Conservation (phyloP, 2,797 vertebrate species). For the Myotis daubentonii region DNA sequence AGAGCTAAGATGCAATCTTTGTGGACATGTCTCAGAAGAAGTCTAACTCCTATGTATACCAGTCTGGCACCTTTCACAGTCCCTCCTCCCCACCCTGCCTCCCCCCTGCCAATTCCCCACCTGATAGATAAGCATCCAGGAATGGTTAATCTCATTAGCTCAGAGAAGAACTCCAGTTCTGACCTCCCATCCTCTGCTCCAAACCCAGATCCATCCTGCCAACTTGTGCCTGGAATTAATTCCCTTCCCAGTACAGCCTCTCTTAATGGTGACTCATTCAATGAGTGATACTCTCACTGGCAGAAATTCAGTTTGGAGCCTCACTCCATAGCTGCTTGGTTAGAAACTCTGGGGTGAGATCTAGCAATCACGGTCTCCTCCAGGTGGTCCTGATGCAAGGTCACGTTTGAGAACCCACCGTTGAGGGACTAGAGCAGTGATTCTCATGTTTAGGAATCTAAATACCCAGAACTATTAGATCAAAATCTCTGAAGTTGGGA, state of each 20-base stretch:
- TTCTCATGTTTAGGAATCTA: not conserved
- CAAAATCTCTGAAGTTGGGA: not conserved
- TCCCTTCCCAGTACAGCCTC: not conserved
- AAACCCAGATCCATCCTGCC: not conserved
- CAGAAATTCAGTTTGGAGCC: not conserved
- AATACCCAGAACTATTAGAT: not conserved
- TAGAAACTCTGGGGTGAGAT: not conserved
- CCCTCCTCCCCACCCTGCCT: rapidly evolving
- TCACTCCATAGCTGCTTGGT: not conserved
- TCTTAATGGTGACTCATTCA: not conserved
- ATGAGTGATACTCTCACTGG: not conserved
- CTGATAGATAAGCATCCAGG: not conserved
- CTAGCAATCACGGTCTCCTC: not conserved
- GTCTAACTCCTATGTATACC: not conserved
- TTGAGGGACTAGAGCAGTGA: not conserved
- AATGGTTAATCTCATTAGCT: not conserved
- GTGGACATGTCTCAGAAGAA: not conserved
- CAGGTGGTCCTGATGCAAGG: not conserved
- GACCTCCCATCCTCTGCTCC: not conserved
- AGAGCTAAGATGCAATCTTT: not conserved
- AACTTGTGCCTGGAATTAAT: not conserved
- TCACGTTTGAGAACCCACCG: not conserved
- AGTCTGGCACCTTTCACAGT: not conserved
- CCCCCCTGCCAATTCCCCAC: rapidly evolving
- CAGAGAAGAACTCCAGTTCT: not conserved